These are phyloP conservation scores for Notocelia uddmanniana DNA, from an alignment of 2,888 invertebrate species.

Conservation along the genomic window DNA sequence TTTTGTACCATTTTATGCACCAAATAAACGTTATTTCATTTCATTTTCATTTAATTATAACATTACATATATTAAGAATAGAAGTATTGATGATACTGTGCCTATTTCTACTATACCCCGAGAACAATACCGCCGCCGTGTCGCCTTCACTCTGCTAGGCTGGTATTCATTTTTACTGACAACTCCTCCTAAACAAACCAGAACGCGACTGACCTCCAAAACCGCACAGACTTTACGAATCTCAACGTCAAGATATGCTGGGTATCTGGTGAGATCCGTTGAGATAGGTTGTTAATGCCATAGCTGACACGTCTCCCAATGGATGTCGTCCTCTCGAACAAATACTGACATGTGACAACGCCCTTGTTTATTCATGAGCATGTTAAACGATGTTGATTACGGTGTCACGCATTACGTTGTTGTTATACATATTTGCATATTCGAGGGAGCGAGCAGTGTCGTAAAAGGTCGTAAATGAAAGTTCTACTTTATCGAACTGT, in stretches of 20 bases:
- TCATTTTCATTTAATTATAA: too few species aligned
- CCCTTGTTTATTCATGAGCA: conserved; percentile 45
- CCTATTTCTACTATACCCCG: not conserved
- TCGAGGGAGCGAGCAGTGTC: not conserved
- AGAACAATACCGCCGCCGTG: conserved; percentile 43
- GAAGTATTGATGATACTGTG: conserved; percentile 10
- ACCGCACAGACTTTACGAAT: not conserved
- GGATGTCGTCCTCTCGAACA: conserved; percentile 24
- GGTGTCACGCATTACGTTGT: conserved; percentile 21
- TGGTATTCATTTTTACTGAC: not conserved
- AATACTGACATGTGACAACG: conserved; percentile 41
- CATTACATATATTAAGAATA: too few species aligned
- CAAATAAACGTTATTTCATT: too few species aligned
- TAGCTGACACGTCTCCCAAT: conserved; percentile 1
- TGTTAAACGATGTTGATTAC: conserved; percentile 41
- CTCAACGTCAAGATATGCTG: conserved; percentile 3
- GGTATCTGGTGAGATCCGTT: not conserved
- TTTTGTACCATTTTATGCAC: too few species aligned
- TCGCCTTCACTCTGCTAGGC: conserved; percentile 16
- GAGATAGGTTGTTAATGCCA: not conserved
- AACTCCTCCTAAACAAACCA: not conserved
- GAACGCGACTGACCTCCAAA: not conserved
- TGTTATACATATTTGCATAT: conserved; percentile 14
- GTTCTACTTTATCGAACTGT: too few species aligned
- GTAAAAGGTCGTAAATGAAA: not conserved